Percentiles rank a stretch among this genome's conserved stretches.
phyloP scores from a whole-genome alignment of 2,888 invertebrate genomes.

The Gasteruption jaculator region DNA sequence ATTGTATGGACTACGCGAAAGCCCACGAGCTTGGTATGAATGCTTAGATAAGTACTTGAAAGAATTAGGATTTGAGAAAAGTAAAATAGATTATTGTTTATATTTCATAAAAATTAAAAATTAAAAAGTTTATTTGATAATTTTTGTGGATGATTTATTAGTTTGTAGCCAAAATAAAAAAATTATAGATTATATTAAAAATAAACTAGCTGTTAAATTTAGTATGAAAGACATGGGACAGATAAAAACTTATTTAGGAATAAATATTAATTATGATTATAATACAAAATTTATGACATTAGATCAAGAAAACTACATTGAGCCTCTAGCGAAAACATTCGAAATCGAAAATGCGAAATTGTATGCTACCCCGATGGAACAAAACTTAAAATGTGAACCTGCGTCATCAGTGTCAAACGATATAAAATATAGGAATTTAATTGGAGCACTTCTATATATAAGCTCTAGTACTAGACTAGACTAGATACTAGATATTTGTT shows the following conservation, averaged over 20 bases:
- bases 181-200: constrained; percentile 6
- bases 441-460: constrained; percentile 18
- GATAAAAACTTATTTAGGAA: constrained; percentile 13
- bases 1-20: constrained; percentile 12
- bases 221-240: constrained; percentile 17
- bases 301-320: constrained; percentile 12
- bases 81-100: constrained; percentile 3
- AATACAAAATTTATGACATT: constrained; percentile 6
- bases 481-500: constrained; percentile 34
- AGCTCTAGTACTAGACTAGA: constrained; percentile 16
- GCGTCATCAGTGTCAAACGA: not conserved
- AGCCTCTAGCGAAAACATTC: constrained; percentile 6
- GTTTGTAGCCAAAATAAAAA: constrained; percentile 12
- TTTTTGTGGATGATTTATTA: constrained; percentile 19
- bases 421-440: constrained; percentile 21
- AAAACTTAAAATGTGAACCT: constrained; percentile 3
- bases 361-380: constrained; percentile 12
- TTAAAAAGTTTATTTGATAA: constrained; percentile 12
- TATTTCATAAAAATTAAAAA: not conserved
- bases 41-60: constrained; percentile 13
- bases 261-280: constrained; percentile 15
- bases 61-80: constrained; percentile 4
- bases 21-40: constrained; percentile 15
- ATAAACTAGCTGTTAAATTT: constrained; percentile 11
- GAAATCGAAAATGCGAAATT: constrained; percentile 5